Evolutionary conservation across 2,797 vertebrate species (phyloP), one percentile per base, ranked within the genome.

Genomic region (Peromyscus eremicus): DNA sequence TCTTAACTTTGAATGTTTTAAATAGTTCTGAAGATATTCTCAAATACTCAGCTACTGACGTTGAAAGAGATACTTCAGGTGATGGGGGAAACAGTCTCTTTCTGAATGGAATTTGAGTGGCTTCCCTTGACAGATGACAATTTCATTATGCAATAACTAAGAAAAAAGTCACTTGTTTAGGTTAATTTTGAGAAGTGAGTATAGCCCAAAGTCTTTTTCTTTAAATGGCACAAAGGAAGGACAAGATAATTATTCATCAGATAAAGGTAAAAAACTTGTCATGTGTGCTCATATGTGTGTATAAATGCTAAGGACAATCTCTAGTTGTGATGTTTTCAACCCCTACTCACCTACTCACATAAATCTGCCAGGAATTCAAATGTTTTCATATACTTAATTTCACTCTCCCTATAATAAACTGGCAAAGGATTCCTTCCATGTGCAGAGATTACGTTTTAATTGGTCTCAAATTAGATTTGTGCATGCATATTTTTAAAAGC

Each of bases 1-100:
- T 85, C 87, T 49, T 97, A 95, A 96, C 73, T 86, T 81, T 10
- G n/a, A 80, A 55, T 27, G 40, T 95, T 95, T 94, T 92, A 77
- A 95, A 91, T 19, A 89, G 62, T 93, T 84, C n/a, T 32, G 37
- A 95, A 92, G 86, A 49, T 0, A 90, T 21, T 75, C 62, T 95
- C 84, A 68, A 82, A 89, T 60, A 93, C 10, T 27, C 57, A 83
- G 11, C 1, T 91, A 80, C 1, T 21, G 5, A 95, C 37, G 70
- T 27, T 32, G 89, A 77, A 70, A 75, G 32, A 82, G 46, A 88
- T 2, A 71, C 37, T 46, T 60, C 37, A 5, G n/a, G 13, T 49
- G 17, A 81, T 43, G 17, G 57, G 57, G 62, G 8, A 91, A 94
- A 85, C 34, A 1, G 25, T 52, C 13, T 82, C 37, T 32, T 37